Conservation (phyloP, 2,888 invertebrate species). For the Leucozona laternaria region DNA sequence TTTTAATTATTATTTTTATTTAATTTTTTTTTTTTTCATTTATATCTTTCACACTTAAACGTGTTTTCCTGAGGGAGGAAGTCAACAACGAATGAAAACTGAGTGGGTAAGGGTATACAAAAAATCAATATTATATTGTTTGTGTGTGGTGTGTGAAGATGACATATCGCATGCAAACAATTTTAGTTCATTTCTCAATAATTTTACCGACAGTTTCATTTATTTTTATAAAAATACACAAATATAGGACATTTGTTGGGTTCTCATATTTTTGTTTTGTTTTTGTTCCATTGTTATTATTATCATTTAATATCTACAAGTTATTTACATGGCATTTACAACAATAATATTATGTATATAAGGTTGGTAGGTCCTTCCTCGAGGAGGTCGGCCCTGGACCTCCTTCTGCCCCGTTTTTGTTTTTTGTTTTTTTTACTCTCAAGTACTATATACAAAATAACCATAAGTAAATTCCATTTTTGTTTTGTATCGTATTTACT, state of each 20-base stretch:
- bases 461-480: constrained; percentile 66
- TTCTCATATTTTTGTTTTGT: constrained; percentile 68
- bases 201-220: constrained; percentile 64
- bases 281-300: constrained; percentile 70
- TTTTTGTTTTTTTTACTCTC: constrained; percentile 4
- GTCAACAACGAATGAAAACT: constrained; percentile 64
- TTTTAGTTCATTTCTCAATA: constrained; percentile 56
- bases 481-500: constrained; percentile 75
- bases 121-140: constrained; percentile 59
- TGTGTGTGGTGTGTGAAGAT: constrained; percentile 52
- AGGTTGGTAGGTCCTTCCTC: constrained; percentile 72
- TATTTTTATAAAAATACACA: constrained; percentile 75
- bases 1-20: constrained; percentile 31
- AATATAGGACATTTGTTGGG: constrained; percentile 75
- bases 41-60: constrained; percentile 47
- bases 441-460: constrained; percentile 67
- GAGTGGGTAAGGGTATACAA: not conserved
- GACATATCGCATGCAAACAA: constrained; percentile 61
- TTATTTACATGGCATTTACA: constrained; percentile 75
- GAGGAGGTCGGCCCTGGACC: constrained; percentile 55
- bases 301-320: constrained; percentile 73
- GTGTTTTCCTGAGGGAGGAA: constrained; percentile 74
- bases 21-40: constrained; percentile 20
- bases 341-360: constrained; percentile 58
- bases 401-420: constrained; percentile 28